Evolutionary conservation across 2,113 vertebrate genomes (phyloP).

Genomic region (Myiozetetes cayanensis): DNA sequence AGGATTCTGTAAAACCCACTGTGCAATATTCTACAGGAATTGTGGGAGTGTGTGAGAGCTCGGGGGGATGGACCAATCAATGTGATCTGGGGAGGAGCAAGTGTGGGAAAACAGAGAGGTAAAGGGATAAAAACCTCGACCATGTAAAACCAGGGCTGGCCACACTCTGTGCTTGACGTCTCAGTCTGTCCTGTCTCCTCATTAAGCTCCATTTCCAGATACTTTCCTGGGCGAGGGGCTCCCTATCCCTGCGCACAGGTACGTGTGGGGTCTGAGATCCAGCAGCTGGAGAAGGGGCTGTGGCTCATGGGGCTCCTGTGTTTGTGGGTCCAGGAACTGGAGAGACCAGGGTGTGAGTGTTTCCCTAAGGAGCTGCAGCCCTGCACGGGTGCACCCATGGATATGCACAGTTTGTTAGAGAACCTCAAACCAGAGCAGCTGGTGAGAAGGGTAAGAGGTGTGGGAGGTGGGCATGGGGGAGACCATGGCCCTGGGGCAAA

Average conservation of each 20-base stretch:
- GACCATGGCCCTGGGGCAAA: background rate
- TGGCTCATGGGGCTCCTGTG: background rate
- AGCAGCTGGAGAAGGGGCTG: background rate
- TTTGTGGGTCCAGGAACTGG: background rate
- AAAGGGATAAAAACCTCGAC: background rate
- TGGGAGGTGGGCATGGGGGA: rapidly evolving
- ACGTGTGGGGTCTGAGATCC: background rate
- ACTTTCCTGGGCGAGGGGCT: background rate
- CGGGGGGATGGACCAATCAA: background rate
- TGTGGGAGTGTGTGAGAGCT: background rate
- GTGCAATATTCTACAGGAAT: background rate
- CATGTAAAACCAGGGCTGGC: background rate
- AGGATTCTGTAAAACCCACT: background rate
- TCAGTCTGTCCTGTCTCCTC: background rate
- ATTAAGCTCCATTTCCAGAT: background rate
- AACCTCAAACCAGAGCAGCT: background rate
- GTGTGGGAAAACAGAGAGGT: background rate
- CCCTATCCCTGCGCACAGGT: rapidly evolving
- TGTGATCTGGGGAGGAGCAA: background rate
- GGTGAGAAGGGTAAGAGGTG: background rate
- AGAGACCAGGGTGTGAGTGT: too few species aligned
- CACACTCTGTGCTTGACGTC: rapidly evolving
- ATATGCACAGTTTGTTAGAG: background rate
- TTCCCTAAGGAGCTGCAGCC: background rate
- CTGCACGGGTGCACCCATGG: rapidly evolving